Evolutionary conservation across 2,888 invertebrate genomes (phyloP).

Genomic region (Hartigia nigra): DNA sequence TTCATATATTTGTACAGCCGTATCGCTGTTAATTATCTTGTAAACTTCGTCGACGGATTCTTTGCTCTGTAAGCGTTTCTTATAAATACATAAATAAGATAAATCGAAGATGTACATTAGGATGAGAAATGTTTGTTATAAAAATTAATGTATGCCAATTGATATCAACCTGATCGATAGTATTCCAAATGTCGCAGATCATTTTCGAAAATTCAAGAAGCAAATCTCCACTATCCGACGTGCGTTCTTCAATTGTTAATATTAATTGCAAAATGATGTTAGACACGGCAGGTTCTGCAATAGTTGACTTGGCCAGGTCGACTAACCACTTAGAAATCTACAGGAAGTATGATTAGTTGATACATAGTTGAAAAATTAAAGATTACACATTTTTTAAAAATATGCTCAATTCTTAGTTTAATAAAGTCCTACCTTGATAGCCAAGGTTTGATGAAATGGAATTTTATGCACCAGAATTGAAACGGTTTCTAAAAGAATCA

Average conservation of each 20-base stretch:
- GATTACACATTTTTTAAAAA: background rate
- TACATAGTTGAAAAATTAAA: background rate
- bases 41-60: conserved; percentile 35
- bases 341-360: background rate
- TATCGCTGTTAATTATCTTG: conserved; percentile 62
- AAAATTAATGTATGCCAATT: background rate
- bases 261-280: conserved; percentile 47
- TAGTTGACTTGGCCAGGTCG: conserved; percentile 33
- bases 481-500: conserved; percentile 51
- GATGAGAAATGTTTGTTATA: background rate
- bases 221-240: conserved; percentile 43
- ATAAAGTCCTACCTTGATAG: background rate
- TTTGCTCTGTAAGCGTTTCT: conserved; percentile 33
- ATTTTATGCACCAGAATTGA: conserved; percentile 49
- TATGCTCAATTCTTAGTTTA: background rate
- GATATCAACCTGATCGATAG: conserved; percentile 63
- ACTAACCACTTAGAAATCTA: conserved; percentile 48
- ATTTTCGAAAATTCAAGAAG: conserved; percentile 65
- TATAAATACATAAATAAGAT: background rate
- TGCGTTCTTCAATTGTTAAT: conserved; percentile 51
- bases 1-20: conserved; percentile 57
- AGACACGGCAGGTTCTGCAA: conserved; percentile 32
- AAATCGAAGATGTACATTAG: background rate
- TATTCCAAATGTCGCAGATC: conserved; percentile 64
- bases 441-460: conserved; percentile 35